Evolutionary conservation across 1,140 invertebrate species (phyloP), one percentile per base, ranked within the genome.

Genomic region (Drosophila tropicalis): DNA sequence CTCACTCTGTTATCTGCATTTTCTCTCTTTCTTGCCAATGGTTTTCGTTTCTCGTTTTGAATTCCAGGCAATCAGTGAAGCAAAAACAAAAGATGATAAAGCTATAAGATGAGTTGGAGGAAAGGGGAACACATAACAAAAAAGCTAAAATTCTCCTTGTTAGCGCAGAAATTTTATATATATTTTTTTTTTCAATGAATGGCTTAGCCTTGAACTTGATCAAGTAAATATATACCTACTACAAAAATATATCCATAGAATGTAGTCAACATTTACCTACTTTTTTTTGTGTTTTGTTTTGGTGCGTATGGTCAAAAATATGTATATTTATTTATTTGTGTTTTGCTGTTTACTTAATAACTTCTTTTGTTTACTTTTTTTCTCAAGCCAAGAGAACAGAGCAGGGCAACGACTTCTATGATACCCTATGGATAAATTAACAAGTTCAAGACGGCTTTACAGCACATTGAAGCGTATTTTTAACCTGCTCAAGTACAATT

Each of bases 1-100:
- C 44, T 47, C 17, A 9, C 17, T 51, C 4, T 51, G 10, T 22
- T 22, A 51, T 51, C 44, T 51, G 44, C 17, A 22, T 3, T 19
- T 51, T 19, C 9, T 51, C 44, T 51, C 44, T 51, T 51, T 51
- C 44, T 51, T 22, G 44, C 44, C 9, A 19, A 51, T 51, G 17
- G 44, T 51, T 7, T 51, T 51, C 9, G 29, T 29, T 29, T 51
- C 44, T 22, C 41, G 34, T 39, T 34, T 36, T 19, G 36, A 76
- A 89, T 89, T 84, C 85, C 84, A 70, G 63, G 70, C 68, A 79
- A 73, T 81, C 84, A 75, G 9, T 82, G 76, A 65, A 67, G 76
- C 76, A 62, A 69, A 76, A 41, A 63, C 62, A 71, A 67, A 29
- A 77, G 75, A 76, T 62, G 62, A 70, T 47, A 51, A 62, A 51